Conservation (phyloP, 2,888 invertebrate species). For the Amphipoea oculea region DNA sequence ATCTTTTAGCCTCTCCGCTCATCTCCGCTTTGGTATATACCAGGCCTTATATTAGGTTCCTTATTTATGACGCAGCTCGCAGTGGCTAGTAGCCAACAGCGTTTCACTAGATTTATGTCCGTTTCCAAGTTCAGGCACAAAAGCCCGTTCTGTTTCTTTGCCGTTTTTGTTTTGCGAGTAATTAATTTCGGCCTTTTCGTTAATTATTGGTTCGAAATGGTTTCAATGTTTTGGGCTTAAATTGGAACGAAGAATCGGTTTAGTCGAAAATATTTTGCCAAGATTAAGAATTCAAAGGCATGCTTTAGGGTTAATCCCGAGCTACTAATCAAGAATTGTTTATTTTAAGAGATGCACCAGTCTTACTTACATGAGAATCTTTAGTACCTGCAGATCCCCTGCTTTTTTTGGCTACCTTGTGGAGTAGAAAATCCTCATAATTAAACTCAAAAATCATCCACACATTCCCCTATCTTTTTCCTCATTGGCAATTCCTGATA, state of each 20-base stretch:
- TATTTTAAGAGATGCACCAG: not conserved
- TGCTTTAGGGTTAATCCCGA: not conserved
- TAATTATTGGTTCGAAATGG: slow-evolving; percentile 37
- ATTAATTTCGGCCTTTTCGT: slow-evolving; percentile 54
- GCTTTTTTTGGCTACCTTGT: not conserved
- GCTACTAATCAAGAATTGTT: not conserved
- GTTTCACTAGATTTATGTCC: slow-evolving; percentile 72
- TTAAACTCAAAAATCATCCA: no score
- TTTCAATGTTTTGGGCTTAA: slow-evolving; percentile 1
- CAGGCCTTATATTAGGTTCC: slow-evolving; percentile 51
- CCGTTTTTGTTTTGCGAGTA: slow-evolving; percentile 41
- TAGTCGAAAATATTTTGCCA: not conserved
- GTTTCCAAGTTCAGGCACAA: slow-evolving; percentile 58
- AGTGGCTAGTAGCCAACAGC: slow-evolving; percentile 75
- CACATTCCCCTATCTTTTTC: not conserved
- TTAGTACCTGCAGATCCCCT: not conserved
- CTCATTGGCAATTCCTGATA: no score
- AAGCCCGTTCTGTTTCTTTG: slow-evolving; percentile 20
- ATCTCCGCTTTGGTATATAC: slow-evolving; percentile 2
- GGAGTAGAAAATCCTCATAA: not conserved
- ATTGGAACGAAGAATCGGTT: not conserved
- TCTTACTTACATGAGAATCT: not conserved
- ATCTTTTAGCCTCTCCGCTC: not conserved
- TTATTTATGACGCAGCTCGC: slow-evolving; percentile 75
- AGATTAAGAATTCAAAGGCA: not conserved